Evolutionary conservation across 2,797 vertebrate genomes (phyloP).

Genomic region (Odontamblyopus rebecca): DNA sequence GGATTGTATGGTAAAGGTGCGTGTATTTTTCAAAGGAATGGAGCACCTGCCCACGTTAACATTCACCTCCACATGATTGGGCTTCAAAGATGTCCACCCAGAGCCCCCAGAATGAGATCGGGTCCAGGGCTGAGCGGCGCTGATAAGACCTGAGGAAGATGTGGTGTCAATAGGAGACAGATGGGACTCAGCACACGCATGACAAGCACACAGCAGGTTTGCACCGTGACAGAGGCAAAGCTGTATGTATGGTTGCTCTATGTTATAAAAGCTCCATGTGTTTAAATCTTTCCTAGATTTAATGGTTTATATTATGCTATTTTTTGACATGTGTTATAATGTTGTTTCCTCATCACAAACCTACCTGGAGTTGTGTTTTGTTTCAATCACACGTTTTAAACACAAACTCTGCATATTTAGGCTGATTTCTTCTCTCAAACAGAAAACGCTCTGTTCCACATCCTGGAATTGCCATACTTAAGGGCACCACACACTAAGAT

Average conservation of each 20-base stretch:
- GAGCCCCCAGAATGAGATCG: conserved; percentile 54
- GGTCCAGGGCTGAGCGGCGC: conserved; percentile 58
- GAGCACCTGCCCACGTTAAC: conserved; percentile 49
- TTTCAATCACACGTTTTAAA: not conserved
- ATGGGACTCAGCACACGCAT: conserved; percentile 44
- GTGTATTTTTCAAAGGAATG: conserved; percentile 28
- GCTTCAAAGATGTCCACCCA: conserved; percentile 53
- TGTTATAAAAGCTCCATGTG: not conserved
- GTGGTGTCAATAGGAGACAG: conserved; percentile 43
- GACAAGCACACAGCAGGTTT: conserved; percentile 20
- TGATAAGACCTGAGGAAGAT: conserved; percentile 66
- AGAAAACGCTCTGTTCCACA: too few relatives aligned
- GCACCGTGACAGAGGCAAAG: not conserved
- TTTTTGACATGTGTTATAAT: too few relatives aligned
- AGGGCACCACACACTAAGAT: too few relatives aligned
- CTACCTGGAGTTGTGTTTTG: too few relatives aligned
- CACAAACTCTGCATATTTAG: too few relatives aligned
- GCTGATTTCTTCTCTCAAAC: too few relatives aligned
- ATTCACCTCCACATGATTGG: conserved; percentile 56
- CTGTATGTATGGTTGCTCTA: not conserved
- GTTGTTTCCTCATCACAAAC: too few relatives aligned
- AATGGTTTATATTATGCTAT: not conserved
- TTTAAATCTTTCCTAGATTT: too few relatives aligned
- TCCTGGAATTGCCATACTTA: too few relatives aligned
- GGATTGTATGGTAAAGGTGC: conserved; percentile 25